A percentile compares a stretch with the other conserved stretches of the same genome.
These are phyloP conservation scores for Anarrhichthys ocellatus DNA, from an alignment of 2,113 vertebrate genomes.

Conservation along the genomic window DNA sequence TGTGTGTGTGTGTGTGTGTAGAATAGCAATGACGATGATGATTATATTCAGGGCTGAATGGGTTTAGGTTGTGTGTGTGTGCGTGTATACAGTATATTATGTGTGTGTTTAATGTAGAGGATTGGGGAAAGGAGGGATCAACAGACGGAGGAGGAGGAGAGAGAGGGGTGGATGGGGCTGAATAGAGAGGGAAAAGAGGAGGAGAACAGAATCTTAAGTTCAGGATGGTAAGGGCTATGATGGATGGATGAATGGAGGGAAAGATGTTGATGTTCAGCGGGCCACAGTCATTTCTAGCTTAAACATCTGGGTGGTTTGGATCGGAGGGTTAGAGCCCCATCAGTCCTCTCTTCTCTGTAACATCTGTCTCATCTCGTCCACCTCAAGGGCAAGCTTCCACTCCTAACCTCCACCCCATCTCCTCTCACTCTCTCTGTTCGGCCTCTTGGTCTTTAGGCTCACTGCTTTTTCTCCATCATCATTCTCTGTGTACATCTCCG, in stretches of 20 bases:
- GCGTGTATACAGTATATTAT: neutral
- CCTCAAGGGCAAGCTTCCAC: conserved; percentile 9
- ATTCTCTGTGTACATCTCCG: neutral
- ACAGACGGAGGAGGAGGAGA: neutral
- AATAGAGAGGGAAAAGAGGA: neutral
- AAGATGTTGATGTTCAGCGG: neutral
- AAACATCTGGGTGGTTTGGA: conserved; percentile 59
- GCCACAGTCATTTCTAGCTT: conserved; percentile 1
- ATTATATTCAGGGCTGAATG: conserved; percentile 20
- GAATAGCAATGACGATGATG: neutral
- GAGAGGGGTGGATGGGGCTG: neutral
- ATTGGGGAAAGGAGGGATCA: neutral
- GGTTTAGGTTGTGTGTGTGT: conserved; percentile 5
- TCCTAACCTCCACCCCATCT: neutral
- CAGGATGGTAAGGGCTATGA: neutral
- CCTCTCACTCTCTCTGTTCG: neutral
- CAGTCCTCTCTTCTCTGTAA: neutral
- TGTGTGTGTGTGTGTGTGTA: conserved; percentile 19
- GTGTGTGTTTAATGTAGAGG: conserved; percentile 13
- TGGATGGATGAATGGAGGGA: neutral
- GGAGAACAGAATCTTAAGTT: neutral
- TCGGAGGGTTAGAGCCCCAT: conserved; percentile 13
- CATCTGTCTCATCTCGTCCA: conserved; percentile 47
- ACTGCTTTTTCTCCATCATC: neutral
- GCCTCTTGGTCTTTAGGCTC: neutral